Percentiles rank a stretch among this genome's conserved stretches.
phyloP scores from a whole-genome alignment of 30 jellyfish, hydroid and myxozoan genomes.

The Chrysaora quinquecirrha region DNA sequence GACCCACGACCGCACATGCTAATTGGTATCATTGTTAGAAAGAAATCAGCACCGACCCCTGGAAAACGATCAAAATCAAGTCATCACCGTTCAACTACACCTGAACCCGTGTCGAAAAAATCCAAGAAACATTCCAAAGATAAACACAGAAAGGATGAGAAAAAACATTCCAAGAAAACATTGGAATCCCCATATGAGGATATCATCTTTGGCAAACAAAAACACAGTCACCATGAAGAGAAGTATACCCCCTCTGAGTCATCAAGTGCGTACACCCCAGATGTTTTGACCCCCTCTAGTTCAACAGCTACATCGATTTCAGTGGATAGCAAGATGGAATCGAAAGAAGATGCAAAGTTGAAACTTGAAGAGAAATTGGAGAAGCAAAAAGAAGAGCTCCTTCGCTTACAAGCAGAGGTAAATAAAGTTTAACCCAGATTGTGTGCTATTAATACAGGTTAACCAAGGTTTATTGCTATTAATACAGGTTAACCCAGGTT shows the following conservation, averaged over 20 bases:
- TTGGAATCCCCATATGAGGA: conserved; percentile 26
- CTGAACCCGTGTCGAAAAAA: conserved; percentile 44
- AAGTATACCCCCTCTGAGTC: conserved; percentile 47
- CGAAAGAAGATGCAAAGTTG: conserved; percentile 23
- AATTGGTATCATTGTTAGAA: conserved; percentile 81
- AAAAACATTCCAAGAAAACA: neutral
- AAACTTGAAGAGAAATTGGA: conserved; percentile 59
- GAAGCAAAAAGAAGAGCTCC: conserved; percentile 69
- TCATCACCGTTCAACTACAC: conserved; percentile 34
- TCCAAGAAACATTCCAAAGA: conserved; percentile 40
- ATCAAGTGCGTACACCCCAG: conserved; percentile 52
- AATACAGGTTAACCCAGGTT: no score
- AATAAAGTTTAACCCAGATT: neutral
- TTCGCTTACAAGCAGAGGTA: conserved; percentile 69
- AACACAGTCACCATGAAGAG: conserved; percentile 1
- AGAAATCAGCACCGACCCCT: conserved; percentile 25
- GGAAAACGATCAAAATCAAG: conserved; percentile 46
- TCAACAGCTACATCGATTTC: conserved; percentile 21
- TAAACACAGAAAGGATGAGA: conserved; percentile 37
- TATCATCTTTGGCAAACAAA: conserved; percentile 55
- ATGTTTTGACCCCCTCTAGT: conserved; percentile 39
- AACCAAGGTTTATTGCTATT: no score
- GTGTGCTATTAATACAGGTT: no score
- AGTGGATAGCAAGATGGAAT: neutral
- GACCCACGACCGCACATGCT: conserved; percentile 98